Evolutionary conservation across 2,113 vertebrate species (phyloP), one percentile per base, ranked within the genome.

Genomic region (Deroptyus accipitrinus): DNA sequence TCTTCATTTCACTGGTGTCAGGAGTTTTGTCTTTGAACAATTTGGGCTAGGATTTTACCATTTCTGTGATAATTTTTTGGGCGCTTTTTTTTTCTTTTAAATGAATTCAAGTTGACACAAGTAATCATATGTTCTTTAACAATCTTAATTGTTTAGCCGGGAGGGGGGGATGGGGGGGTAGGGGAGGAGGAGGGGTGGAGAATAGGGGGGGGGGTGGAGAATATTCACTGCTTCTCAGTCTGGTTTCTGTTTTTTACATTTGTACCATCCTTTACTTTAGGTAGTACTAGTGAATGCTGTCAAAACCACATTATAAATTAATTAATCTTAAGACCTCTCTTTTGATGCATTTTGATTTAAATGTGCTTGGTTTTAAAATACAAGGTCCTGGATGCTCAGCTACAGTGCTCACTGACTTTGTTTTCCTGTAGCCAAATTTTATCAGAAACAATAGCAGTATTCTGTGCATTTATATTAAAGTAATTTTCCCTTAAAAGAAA

Each of bases 161-260:
- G 30, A 3, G 1, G 1, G 4, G 49, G 25, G 25, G 49, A n/a
- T n/a, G n/a, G n/a, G n/a, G n/a, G n/a, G n/a, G n/a, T n/a, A n/a
- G n/a, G n/a, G n/a, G n/a, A n/a, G n/a, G n/a, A n/a, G 1, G n/a
- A 63, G 33, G 4, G 1, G 1, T 13, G 7, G 55, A n/a, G 55
- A 57, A 22, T 49, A 61, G n/a, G 52, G 2, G 1, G n/a, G 57
- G 33, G 4, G 1, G 1, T 13, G 7, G 55, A n/a, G 55, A 57
- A 22, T 49, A 61, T 64, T 83, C 88, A 17, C 51, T 73, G 6
- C 76, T 94, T 86, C 69, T 94, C 19, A 23, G 42, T 91, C 61
- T 54, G 12, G 12, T 79, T 81, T 90, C 25, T 87, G 0, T 48
- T 76, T 91, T 79, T 42, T n/a, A 35, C 7, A 11, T 52, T 55